These are phyloP conservation scores for Deilephila porcellus DNA, from an alignment of 2,888 invertebrate genomes.

Conservation along the genomic window DNA sequence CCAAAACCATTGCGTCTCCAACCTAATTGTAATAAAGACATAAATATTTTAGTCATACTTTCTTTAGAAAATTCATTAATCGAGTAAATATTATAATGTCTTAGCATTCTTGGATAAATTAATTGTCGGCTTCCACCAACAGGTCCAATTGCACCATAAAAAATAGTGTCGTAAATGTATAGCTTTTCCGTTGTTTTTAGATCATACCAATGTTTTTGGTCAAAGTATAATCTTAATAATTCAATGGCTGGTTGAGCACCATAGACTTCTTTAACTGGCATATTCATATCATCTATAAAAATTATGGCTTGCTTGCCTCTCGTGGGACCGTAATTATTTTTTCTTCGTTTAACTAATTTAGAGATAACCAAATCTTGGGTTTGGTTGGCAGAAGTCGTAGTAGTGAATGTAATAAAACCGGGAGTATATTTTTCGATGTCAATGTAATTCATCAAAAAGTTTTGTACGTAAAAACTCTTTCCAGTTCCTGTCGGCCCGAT, in stretches of 20 bases:
- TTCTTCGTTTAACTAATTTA: conserved; percentile 88
- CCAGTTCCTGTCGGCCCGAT: conserved; percentile 95
- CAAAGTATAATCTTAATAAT: conserved; percentile 91
- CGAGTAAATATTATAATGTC: conserved; percentile 94
- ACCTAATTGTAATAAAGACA: conserved; percentile 90
- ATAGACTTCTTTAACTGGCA: conserved; percentile 93
- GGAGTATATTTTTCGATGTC: conserved; percentile 89
- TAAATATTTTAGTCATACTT: conserved; percentile 94
- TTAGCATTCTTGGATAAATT: conserved; percentile 92
- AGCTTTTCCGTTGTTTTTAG: conserved; percentile 92
- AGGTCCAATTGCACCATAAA: conserved; percentile 94
- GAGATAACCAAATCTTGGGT: conserved; percentile 91
- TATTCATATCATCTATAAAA: conserved; percentile 95
- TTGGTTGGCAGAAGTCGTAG: conserved; percentile 92
- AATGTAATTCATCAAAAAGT: conserved; percentile 88
- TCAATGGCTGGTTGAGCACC: conserved; percentile 95
- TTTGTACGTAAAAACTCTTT: conserved; percentile 92
- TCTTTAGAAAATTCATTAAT: conserved; percentile 95
- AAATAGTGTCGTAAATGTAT: conserved; percentile 90
- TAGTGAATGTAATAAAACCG: conserved; percentile 92
- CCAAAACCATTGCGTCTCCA: conserved; percentile 92
- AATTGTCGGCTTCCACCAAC: conserved; percentile 95
- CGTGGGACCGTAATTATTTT: conserved; percentile 91
- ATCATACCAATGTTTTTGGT: conserved; percentile 95
- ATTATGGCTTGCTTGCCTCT: conserved; percentile 89